Evolutionary conservation across 1,140 invertebrate species (phyloP), one percentile per base, ranked within the genome.

Genomic region (Calephelis nemesis): DNA sequence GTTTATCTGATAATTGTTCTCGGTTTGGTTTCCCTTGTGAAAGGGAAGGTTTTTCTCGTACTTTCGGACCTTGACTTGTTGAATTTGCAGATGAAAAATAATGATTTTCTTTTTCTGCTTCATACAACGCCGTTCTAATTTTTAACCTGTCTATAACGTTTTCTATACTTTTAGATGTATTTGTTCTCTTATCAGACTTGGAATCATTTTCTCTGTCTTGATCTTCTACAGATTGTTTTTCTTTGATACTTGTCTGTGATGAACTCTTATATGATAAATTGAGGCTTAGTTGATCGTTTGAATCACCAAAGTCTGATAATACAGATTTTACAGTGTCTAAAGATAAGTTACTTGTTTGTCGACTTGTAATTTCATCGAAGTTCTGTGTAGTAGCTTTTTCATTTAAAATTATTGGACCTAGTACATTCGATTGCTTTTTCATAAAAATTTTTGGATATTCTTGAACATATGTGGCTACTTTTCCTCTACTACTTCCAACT

Each of bases 391-490:
- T 11, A 1, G 10, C 3, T 39, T 50, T 62, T 42, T 63, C 62
- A 9, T n/a, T 9, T 19, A 45, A 47, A 45, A 4, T 47, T 1
- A 67, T 40, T 11, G 62, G 13, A 11, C 65, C 47, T 65, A 77
- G 69, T 47, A 72, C 47, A 19, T 87, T 82, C 7, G 79, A 76
- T 8, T 74, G 66, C 49, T 82, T 88, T 74, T 84, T 90, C 74
- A 78, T 81, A 74, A 90, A 90, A 70, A 90, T 89, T 71, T 89
- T 78, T 7, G 88, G 87, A 74, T 89, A 90, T 10, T 89, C 78
- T 30, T 72, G 74, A 62, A 90, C 69, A 70, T 90, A 90, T 5
- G 85, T 82, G 15, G 84, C 77, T 15, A 71, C 76, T 62, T 63
- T 80, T 13, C 74, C 72, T 65, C 76, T 81, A 63, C 73, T 86